A percentile compares a stretch with the other conserved stretches of the same genome.
Conservation (phyloP, 2,797 vertebrate genomes). For the Psittacula derbiana region DNA sequence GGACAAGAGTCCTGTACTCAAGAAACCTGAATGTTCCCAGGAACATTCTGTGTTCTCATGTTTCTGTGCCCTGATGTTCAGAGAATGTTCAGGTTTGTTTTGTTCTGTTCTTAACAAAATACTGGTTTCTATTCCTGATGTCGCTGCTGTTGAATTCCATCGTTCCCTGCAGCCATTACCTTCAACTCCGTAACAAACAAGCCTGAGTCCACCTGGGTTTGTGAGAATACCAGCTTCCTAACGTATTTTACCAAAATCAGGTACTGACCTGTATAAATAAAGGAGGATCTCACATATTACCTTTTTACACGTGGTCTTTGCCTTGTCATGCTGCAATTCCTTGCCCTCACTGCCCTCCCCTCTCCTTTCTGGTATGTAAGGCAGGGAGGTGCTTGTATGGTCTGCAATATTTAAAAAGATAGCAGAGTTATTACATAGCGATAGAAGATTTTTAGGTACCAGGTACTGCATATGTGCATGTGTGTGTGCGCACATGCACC, state of each 20-base stretch:
- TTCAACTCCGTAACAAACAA: neutral
- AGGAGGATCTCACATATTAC: neutral
- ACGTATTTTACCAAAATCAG: neutral
- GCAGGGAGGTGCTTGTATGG: neutral
- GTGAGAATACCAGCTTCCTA: neutral
- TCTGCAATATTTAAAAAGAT: neutral
- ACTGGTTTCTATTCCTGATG: neutral
- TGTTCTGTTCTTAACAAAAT: neutral
- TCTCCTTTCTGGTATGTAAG: neutral
- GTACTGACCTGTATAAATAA: neutral
- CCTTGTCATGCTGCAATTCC: neutral
- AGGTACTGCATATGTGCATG: fast-evolving
- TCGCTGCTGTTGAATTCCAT: neutral
- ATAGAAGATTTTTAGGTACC: neutral
- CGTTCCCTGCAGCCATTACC: neutral
- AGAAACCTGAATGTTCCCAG: neutral
- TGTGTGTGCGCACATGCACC: fast-evolving
- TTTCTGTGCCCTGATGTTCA: neutral
- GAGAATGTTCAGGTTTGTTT: neutral
- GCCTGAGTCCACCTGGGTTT: neutral
- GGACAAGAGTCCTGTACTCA: neutral
- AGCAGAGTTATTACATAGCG: neutral
- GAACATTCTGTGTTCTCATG: neutral
- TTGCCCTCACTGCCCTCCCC: neutral
- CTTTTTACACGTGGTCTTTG: neutral